A percentile compares a stretch with the other conserved stretches of the same genome.
Evolutionary conservation across 1,140 invertebrate species (phyloP).

Genomic region (Sitobion miscanthi): DNA sequence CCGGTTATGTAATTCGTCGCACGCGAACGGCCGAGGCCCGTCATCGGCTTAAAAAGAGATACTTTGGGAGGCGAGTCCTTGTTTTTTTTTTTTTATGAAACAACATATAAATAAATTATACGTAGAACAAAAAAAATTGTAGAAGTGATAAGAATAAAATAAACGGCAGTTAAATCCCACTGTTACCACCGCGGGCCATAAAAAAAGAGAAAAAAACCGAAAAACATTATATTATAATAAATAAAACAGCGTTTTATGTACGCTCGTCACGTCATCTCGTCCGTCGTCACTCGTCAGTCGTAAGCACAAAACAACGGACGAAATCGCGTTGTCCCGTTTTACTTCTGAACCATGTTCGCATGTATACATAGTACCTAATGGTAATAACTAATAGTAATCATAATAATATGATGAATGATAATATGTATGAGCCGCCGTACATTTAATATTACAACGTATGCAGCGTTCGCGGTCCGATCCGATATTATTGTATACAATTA

Average conservation of each 20-base stretch:
- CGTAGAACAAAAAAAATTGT: neutral
- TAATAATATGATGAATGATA: neutral
- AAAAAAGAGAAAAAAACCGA: neutral
- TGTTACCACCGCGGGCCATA: conserved; percentile 30
- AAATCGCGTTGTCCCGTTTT: conserved; percentile 26
- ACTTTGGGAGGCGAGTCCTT: neutral
- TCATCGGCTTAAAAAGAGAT: neutral
- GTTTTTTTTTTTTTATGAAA: neutral
- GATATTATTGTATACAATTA: neutral
- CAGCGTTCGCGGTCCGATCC: neutral
- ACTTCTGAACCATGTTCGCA: neutral
- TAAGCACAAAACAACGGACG: neutral
- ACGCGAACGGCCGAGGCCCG: neutral
- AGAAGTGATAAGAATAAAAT: conserved; percentile 37
- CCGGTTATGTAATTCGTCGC: conserved; percentile 6
- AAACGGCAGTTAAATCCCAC: conserved; percentile 33
- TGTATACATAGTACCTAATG: neutral
- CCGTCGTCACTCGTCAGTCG: neutral
- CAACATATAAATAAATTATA: neutral
- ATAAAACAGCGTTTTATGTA: conserved; percentile 21
- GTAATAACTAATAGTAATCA: too few species aligned
- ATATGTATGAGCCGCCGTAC: too few species aligned
- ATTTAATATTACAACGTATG: neutral
- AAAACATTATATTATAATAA: neutral
- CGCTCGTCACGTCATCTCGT: conserved; percentile 47